These are phyloP conservation scores for Proterorhinus semilunaris DNA, from an alignment of 2,113 vertebrate genomes.

Conservation along the genomic window DNA sequence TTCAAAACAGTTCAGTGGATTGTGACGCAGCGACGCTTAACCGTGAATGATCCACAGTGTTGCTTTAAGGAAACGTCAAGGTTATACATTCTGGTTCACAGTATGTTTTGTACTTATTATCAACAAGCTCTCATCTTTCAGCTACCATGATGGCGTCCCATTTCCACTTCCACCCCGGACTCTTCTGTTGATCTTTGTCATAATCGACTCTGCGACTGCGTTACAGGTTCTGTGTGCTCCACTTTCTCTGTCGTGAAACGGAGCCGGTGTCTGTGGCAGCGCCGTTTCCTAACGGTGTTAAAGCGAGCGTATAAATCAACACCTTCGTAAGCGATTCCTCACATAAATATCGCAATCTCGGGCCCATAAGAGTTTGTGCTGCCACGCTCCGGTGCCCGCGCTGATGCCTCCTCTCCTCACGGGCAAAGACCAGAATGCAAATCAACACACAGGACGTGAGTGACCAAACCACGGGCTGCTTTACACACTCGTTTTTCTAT, in stretches of 20 bases:
- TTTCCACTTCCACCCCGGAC: no score
- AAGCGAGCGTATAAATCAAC: constrained; percentile 45
- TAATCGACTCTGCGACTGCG: background rate
- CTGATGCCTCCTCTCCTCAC: constrained; percentile 27
- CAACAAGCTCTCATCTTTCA: no score
- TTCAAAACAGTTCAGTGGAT: no score
- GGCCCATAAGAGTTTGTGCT: constrained; percentile 21
- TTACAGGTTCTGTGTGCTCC: background rate
- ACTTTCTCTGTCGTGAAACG: constrained; percentile 7
- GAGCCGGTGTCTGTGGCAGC: constrained; percentile 16
- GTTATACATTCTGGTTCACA: no score
- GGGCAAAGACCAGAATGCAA: constrained; percentile 48
- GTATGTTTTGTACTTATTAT: no score
- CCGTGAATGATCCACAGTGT: no score
- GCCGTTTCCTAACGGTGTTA: constrained; percentile 23
- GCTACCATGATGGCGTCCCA: no score
- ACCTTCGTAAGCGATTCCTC: constrained; percentile 37
- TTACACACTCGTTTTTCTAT: constrained; percentile 26
- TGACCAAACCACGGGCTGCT: constrained; percentile 14
- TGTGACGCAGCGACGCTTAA: no score
- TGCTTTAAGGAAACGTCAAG: no score
- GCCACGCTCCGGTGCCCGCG: constrained; percentile 15
- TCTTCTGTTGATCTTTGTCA: background rate
- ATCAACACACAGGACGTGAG: constrained; percentile 21
- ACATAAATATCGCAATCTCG: constrained; percentile 46